Evolutionary conservation across 2,113 vertebrate genomes (phyloP).

Genomic region (Archocentrus centrarchus): DNA sequence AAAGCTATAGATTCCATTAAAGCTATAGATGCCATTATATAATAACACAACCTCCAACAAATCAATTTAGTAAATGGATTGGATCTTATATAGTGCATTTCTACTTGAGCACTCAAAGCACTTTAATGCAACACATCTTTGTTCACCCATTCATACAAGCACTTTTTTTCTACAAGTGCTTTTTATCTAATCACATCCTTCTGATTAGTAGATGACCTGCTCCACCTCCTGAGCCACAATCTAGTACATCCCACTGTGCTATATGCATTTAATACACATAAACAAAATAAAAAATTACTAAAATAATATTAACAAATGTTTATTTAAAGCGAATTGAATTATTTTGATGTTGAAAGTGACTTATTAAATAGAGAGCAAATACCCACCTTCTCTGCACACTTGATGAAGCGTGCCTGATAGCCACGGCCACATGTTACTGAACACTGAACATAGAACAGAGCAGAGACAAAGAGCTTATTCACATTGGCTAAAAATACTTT

Average conservation of each 20-base stretch:
- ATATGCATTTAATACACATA: not conserved
- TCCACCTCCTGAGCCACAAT: not conserved
- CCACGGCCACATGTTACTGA: constrained; percentile 86
- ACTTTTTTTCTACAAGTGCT: too few relatives aligned
- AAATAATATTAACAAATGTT: not conserved
- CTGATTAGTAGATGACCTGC: too few relatives aligned
- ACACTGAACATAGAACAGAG: constrained; percentile 76
- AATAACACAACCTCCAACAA: not conserved
- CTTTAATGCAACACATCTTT: too few relatives aligned
- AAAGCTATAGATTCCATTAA: not conserved
- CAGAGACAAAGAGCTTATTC: not conserved
- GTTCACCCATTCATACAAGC: too few relatives aligned
- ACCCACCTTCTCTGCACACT: constrained; percentile 85
- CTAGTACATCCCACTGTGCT: not conserved
- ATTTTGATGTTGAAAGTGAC: not conserved
- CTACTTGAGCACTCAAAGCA: too few relatives aligned
- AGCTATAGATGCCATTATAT: not conserved
- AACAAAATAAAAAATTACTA: not conserved
- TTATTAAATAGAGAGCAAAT: not conserved
- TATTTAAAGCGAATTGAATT: not conserved
- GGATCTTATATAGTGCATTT: too few relatives aligned
- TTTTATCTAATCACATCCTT: too few relatives aligned
- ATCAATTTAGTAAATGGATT: not conserved
- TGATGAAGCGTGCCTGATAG: constrained; percentile 83
- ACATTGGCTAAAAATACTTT: not conserved